These are phyloP conservation scores for Dunckerocampus dactyliophorus DNA, from an alignment of 2,113 vertebrate species.

Conservation along the genomic window DNA sequence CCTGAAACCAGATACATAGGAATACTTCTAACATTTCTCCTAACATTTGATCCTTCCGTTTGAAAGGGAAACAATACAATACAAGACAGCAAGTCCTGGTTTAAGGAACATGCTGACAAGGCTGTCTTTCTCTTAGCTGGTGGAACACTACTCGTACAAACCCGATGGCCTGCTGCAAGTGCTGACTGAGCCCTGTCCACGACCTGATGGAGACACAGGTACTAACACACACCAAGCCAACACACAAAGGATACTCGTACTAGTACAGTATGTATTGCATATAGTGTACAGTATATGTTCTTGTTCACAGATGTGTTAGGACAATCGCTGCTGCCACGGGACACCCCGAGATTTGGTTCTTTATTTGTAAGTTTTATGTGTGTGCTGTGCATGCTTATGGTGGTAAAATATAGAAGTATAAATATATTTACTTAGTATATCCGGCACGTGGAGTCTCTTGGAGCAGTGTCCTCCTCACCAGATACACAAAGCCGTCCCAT, in stretches of 20 bases:
- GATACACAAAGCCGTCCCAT: too few relatives aligned
- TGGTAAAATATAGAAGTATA: neutral
- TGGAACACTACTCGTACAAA: constrained; percentile 97
- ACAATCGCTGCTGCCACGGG: constrained; percentile 41
- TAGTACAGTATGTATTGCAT: neutral
- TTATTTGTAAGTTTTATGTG: constrained; percentile 29
- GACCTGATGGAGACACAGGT: constrained; percentile 67
- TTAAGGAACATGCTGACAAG: neutral
- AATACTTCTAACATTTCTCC: too few relatives aligned
- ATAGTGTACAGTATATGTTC: neutral
- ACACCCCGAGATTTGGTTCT: constrained; percentile 61
- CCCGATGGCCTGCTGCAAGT: constrained; percentile 87
- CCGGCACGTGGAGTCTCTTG: too few relatives aligned
- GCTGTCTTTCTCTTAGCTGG: constrained; percentile 71
- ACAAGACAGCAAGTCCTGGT: neutral
- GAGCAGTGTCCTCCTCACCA: too few relatives aligned
- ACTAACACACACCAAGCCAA: constrained; percentile 1
- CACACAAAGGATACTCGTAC: neutral
- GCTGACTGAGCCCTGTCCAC: constrained; percentile 76
- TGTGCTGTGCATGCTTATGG: neutral
- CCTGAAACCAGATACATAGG: too few relatives aligned
- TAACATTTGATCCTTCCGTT: too few relatives aligned
- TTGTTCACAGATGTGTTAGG: constrained; percentile 21
- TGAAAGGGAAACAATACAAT: neutral
- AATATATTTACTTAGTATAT: too few relatives aligned